Evolutionary conservation across 2,888 invertebrate species (phyloP), one percentile per base, ranked within the genome.

Genomic region (Eledona agricola): DNA sequence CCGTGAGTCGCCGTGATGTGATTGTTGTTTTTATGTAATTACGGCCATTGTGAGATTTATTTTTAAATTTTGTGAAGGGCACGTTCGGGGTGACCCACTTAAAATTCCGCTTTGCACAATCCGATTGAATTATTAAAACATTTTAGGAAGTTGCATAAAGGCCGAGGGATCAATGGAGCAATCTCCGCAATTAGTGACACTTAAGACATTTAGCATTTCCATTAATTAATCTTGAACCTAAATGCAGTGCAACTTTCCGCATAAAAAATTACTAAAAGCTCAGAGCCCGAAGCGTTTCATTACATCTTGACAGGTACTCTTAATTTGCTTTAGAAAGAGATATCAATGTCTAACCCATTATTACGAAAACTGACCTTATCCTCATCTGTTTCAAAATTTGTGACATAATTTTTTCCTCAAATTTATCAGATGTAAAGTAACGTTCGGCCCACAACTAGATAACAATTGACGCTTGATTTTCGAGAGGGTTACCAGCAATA

Each of bases 91-190:
- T 45, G 51, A 51, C 51, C 51, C 32, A 45, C 25, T 45, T 51
- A 17, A 37, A 28, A 25, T 47, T 19, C 19, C 7, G 26, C 16
- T 2, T 43, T 37, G 13, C 38, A 34, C 31, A 51, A 51, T 28
- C 5, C 13, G 29, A 46, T 19, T 31, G 34, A 51, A 35, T 32
- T 17, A 31, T 40, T 19, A n/a, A n/a, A 40, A 1, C 35, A 13
- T 25, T 53, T 47, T 15, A 53, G 53, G 53, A 53, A 53, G 42
- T 53, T 47, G 35, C 53, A 53, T 28, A 32, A 51, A 40, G 17
- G 2, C 5, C 25, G 50, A 49, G 40, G 50, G 50, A 25, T 29
- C 29, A 15, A 12, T 40, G 25, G 19, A 9, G 40, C 22, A 50
- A 50, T 10, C 23, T 12, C 29, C 11, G 32, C 7, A 29, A 29